Evolutionary conservation across 2,113 vertebrate species (phyloP).

Genomic region (Micromys minutus): DNA sequence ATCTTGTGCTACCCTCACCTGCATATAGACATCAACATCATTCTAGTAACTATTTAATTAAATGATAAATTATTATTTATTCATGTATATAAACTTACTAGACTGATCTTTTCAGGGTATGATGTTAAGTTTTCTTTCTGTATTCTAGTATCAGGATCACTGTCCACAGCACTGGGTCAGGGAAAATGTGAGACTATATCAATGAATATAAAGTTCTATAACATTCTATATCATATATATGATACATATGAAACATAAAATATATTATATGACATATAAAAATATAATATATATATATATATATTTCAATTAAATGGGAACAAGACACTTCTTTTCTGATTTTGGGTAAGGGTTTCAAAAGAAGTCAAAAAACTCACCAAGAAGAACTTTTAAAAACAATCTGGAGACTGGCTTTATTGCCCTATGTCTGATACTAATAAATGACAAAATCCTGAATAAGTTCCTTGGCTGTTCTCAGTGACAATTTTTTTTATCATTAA

Average conservation of each 20-base stretch:
- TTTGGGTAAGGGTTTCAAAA: not conserved
- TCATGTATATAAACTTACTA: not conserved
- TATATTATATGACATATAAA: not conserved
- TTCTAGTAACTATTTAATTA: not conserved
- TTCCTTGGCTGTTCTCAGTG: constrained; percentile 18
- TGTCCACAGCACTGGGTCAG: not conserved
- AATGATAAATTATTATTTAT: constrained; percentile 13
- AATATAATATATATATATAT: not conserved
- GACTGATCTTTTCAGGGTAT: not conserved
- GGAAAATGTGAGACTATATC: not conserved
- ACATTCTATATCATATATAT: not conserved
- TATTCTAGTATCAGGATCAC: not conserved
- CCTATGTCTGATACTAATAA: constrained; percentile 26
- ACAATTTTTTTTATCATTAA: constrained; percentile 65
- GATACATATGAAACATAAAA: not conserved
- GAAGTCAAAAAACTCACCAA: not conserved
- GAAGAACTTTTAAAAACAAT: constrained; percentile 21
- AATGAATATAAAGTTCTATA: not conserved
- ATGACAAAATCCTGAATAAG: constrained; percentile 60
- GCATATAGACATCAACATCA: too few species aligned
- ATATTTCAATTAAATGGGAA: not conserved
- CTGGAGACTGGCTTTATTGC: constrained; percentile 22
- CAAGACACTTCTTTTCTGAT: not conserved
- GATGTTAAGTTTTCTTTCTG: not conserved
- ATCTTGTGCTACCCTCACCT: too few species aligned